Evolutionary conservation across 2,888 invertebrate genomes (phyloP).

Genomic region (Ormyrus thymus): DNA sequence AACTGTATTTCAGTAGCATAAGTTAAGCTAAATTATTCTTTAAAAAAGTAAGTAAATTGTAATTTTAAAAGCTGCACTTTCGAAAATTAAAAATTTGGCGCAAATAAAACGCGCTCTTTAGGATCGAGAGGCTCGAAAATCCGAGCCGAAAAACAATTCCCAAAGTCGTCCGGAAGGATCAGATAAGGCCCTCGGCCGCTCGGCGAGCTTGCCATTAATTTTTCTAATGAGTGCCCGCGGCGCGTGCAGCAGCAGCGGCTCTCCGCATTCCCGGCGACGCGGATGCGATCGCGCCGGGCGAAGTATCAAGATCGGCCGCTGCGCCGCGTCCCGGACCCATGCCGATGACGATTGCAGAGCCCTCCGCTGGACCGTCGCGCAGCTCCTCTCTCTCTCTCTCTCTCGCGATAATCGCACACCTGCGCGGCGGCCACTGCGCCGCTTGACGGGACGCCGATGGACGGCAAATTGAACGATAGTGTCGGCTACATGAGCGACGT

Average conservation of each 20-base stretch:
- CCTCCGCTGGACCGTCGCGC: neutral
- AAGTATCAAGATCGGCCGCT: constrained; percentile 11
- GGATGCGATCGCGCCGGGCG: constrained; percentile 45
- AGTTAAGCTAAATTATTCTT: too few relatives aligned
- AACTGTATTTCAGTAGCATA: too few relatives aligned
- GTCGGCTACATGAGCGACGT: constrained; percentile 50
- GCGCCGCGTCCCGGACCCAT: constrained; percentile 10
- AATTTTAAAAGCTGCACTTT: too few relatives aligned
- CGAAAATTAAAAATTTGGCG: too few relatives aligned
- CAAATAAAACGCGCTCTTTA: too few relatives aligned
- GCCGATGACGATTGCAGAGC: constrained; percentile 15
- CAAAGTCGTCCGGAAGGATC: neutral
- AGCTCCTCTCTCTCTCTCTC: neutral
- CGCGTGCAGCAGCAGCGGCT: neutral
- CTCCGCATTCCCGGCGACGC: constrained; percentile 29
- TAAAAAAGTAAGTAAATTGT: too few relatives aligned
- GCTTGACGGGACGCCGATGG: constrained; percentile 17
- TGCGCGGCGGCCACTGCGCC: constrained; percentile 7
- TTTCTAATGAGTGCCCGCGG: constrained; percentile 28
- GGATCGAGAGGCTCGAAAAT: neutral
- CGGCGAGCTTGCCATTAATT: constrained; percentile 31
- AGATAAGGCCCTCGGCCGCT: neutral
- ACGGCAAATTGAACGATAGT: constrained; percentile 55
- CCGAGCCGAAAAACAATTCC: neutral
- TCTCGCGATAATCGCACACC: constrained; percentile 40